phyloP scores from a whole-genome alignment of 2,888 invertebrate genomes.

The Harpalus rubripes region DNA sequence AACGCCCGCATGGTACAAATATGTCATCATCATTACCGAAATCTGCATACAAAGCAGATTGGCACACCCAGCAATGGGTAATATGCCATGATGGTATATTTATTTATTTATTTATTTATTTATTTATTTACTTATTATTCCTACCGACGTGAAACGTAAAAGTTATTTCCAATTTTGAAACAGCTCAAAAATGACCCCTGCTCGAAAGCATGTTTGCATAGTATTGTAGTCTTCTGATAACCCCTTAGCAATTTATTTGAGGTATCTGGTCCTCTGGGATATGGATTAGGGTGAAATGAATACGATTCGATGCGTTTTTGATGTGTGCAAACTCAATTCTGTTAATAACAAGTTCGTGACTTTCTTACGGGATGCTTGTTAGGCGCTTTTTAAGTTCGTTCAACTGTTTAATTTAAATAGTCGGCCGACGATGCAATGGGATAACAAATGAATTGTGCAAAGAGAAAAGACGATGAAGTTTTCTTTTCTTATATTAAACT shows the following conservation, averaged over 20 bases:
- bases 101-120: too few relatives aligned
- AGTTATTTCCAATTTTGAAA: too few relatives aligned
- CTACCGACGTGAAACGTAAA: too few relatives aligned
- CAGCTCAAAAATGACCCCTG: too few relatives aligned
- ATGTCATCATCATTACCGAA: too few relatives aligned
- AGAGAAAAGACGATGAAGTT: slow-evolving; percentile 1
- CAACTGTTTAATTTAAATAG: slow-evolving; percentile 66
- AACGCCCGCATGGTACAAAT: too few relatives aligned
- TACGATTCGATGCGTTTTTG: slow-evolving; percentile 71
- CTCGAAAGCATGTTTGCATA: too few relatives aligned
- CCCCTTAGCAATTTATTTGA: slow-evolving; percentile 9
- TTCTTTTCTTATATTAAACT: neutral
- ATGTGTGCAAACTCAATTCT: slow-evolving; percentile 71
- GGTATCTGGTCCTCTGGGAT: slow-evolving; percentile 12
- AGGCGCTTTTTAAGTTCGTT: slow-evolving; percentile 62
- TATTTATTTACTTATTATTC: too few relatives aligned
- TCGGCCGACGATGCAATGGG: slow-evolving; percentile 63
- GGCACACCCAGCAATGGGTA: too few relatives aligned
- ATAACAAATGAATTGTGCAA: slow-evolving; percentile 28
- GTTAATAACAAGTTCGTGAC: slow-evolving; percentile 71
- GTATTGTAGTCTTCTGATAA: neutral
- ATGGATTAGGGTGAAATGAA: slow-evolving; percentile 55
- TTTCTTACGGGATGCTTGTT: slow-evolving; percentile 69
- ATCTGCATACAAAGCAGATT: too few relatives aligned
- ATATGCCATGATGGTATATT: too few relatives aligned